Evolutionary conservation across 2,797 vertebrate genomes (phyloP).

Genomic region (Cryptoblepharus egeriae): DNA sequence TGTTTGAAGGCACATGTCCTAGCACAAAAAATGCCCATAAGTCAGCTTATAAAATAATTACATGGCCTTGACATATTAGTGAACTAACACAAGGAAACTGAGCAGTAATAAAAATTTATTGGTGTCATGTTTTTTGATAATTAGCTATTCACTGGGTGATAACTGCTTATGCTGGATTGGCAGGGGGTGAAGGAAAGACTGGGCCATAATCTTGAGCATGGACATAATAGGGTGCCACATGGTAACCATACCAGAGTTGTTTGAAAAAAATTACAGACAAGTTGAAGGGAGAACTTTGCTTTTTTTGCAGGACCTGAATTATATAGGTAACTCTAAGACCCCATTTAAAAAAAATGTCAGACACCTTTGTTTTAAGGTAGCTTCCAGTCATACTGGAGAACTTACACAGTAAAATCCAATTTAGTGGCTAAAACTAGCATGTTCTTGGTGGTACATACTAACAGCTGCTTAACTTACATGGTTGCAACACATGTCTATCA

Average conservation of each 20-base stretch:
- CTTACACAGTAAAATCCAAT: neutral
- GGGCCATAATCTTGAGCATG: neutral
- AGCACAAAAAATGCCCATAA: neutral
- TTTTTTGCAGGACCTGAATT: neutral
- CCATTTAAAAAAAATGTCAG: neutral
- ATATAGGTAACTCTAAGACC: neutral
- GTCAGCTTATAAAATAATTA: neutral
- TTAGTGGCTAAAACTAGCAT: neutral
- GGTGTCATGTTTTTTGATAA: neutral
- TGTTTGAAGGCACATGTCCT: no score
- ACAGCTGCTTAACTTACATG: neutral
- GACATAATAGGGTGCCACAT: neutral
- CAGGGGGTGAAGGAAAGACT: neutral
- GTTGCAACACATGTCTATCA: neutral
- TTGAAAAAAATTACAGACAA: neutral
- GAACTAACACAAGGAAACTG: constrained; percentile 9
- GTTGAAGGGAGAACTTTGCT: neutral
- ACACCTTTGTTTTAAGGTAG: neutral
- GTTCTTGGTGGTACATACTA: neutral
- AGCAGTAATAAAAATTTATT: neutral
- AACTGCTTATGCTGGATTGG: neutral
- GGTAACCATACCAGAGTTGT: neutral
- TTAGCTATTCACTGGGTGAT: neutral
- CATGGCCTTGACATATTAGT: neutral
- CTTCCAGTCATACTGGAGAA: neutral